Base-by-base conservation (phyloP, 2,888 invertebrate genomes). In the Orthonychiurus folsomi region DNA sequence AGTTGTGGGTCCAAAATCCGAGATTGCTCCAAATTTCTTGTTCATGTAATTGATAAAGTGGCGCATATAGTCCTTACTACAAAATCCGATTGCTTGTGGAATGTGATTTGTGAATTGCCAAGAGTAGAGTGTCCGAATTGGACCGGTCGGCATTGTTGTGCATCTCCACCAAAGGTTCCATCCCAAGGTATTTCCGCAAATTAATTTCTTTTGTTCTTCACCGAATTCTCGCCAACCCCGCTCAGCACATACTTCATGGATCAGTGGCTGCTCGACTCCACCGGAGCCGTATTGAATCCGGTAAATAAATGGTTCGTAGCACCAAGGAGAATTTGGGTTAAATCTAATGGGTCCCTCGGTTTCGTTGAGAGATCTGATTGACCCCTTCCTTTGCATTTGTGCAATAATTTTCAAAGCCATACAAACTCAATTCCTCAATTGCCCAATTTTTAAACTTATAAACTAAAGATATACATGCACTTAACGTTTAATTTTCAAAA, bases 81-180 rank as follows among this genome's bases (percentile, higher is more conserved):
- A 90, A 74, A 91, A 88, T n/a, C 86, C 84, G 52, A 87, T 86
- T 1, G 87, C 88, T 77, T 87, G 87, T 9, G 90, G 89, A 74
- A 89, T 89, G 76, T 89, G 88, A 75, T 90, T 90, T 75, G 89
- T 84, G 73, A 62, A 86, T 83, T 87, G 87, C 85, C 86, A 86
- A 66, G 84, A 82, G 59, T 83, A 83, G 56, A 87, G 79, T 58
- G 82, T 81, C 74, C 84, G 85, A 74, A 85, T 84, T 74, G 84
- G 81, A 1, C 82, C 80, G 28, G 83, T 78, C 2, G 87, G 83
- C 75, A 89, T 87, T n/a, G 87, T 84, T 23, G 85, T 84, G 2
- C 85, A 85, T 72, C 85, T 80, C 89, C 89, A 91, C 89, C 89
- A 90, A 2, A 90, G 80, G 74, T 90, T 89, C 90, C 90, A 90